Evolutionary conservation across 2,888 invertebrate genomes (phyloP).

Genomic region (Athetis lepigone): DNA sequence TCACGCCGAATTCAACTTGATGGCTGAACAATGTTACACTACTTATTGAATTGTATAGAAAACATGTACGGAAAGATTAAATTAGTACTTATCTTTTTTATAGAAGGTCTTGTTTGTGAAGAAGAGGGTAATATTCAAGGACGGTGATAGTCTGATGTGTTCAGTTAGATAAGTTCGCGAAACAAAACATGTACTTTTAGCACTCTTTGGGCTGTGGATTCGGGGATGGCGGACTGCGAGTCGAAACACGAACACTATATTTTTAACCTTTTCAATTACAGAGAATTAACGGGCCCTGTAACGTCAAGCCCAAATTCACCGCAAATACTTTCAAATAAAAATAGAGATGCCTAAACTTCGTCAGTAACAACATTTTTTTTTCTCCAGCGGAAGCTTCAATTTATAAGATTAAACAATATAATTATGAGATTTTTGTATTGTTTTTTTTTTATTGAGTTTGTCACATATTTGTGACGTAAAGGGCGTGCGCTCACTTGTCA

Average conservation of each 20-base stretch:
- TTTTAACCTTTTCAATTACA: no score
- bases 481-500: no score
- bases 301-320: no score
- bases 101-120: slow-evolving; percentile 38
- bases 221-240: slow-evolving; percentile 1
- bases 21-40: slow-evolving; percentile 42
- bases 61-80: slow-evolving; percentile 31
- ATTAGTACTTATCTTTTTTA: slow-evolving; percentile 61
- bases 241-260: slow-evolving; percentile 6
- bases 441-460: no score
- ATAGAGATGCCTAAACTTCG: no score
- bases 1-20: slow-evolving; percentile 44
- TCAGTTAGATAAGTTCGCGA: slow-evolving; percentile 67
- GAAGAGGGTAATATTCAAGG: slow-evolving; percentile 52
- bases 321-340: no score
- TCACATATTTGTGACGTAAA: no score
- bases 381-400: no score
- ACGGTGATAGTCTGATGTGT: slow-evolving; percentile 67
- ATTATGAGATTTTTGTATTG: no score
- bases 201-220: slow-evolving; percentile 41
- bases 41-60: slow-evolving; percentile 21
- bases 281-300: no score
- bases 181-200: slow-evolving; percentile 49
- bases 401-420: no score
- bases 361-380: no score